These are phyloP conservation scores for Diplodus puntazzo DNA, from an alignment of 2,797 vertebrate species.

Conservation along the genomic window DNA sequence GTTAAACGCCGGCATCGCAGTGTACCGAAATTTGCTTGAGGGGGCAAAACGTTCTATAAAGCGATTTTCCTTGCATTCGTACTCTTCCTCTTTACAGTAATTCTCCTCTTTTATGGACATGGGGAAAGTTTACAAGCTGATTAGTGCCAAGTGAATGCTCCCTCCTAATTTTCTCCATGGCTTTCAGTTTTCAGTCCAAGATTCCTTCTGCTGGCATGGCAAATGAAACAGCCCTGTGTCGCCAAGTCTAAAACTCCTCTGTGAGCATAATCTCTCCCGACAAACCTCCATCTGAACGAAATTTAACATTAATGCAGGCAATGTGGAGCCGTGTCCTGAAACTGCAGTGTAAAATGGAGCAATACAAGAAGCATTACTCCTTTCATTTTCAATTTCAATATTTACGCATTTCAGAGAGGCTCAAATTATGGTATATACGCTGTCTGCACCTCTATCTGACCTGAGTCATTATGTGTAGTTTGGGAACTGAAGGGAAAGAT, in stretches of 20 bases:
- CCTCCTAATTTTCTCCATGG: slow-evolving; percentile 44
- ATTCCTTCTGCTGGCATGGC: slow-evolving; percentile 48
- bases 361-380: slow-evolving; percentile 13
- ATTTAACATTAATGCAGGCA: slow-evolving; percentile 30
- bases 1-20: slow-evolving; percentile 48
- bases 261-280: slow-evolving; percentile 53
- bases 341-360: slow-evolving; percentile 16
- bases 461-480: slow-evolving; percentile 65
- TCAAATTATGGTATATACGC: slow-evolving; percentile 35
- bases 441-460: slow-evolving; percentile 59
- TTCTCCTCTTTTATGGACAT: slow-evolving; percentile 57
- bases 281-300: slow-evolving; percentile 45
- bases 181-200: slow-evolving; percentile 52
- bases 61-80: slow-evolving; percentile 38
- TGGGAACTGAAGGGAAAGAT: slow-evolving; percentile 55
- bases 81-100: slow-evolving; percentile 34
- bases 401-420: slow-evolving; percentile 44
- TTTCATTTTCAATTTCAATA: slow-evolving; percentile 40
- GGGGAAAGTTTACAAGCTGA: slow-evolving; percentile 51
- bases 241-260: slow-evolving; percentile 28
- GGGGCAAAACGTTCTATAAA: slow-evolving; percentile 37
- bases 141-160: slow-evolving; percentile 60
- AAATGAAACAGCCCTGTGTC: slow-evolving; percentile 48
- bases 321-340: slow-evolving; percentile 23
- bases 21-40: slow-evolving; percentile 25